Evolutionary conservation across 2,888 invertebrate species (phyloP), one percentile per base, ranked within the genome.

Genomic region (Thymelicus lineola): DNA sequence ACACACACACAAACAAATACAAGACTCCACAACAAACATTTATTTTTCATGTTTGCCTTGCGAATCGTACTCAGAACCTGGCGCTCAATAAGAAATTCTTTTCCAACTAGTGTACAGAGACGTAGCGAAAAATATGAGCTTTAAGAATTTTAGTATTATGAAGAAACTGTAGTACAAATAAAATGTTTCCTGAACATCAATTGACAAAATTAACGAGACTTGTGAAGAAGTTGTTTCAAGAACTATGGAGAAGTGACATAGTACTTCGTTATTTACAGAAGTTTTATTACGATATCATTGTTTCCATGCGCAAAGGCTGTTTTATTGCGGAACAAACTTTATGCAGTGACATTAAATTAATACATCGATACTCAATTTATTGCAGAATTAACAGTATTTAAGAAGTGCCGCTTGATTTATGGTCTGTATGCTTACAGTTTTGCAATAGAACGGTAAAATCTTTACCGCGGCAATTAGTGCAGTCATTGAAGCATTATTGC

Each of bases 211-310:
- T 50, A 50, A 50, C 17, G 48, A 50, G 15, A 17, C 48, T 50
- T 50, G 6, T 12, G 12, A 50, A 12, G 9, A 50, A 50, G 17
- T 17, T 15, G 17, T 50, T 6, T 50, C 7, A 17, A 50, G 48
- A 50, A 50, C 48, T 50, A 17, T 9, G 62, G 12, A 42, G 42
- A 42, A 42, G 10, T 42, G 12, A 3, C 36, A 3, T 10, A 15
- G 48, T 15, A 10, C 15, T 28, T 62, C 48, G 48, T 38, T 53
- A 38, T 53, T 63, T 53, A 63, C 15, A 0, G 63, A n/a, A 50
- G 45, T 61, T 35, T 60, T 28, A 45, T 14, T 61, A 46, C 60
- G 46, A 61, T 61, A 46, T 45, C 17, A 63, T 63, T 53, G 50
- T 46, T 50, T 14, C 46, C 53, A n/a, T 38, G 36, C 38, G 50